Percentiles rank a stretch among this genome's conserved stretches.
These are phyloP conservation scores for Melinaea marsaeus DNA, from an alignment of 2,888 invertebrate genomes.

Conservation along the genomic window DNA sequence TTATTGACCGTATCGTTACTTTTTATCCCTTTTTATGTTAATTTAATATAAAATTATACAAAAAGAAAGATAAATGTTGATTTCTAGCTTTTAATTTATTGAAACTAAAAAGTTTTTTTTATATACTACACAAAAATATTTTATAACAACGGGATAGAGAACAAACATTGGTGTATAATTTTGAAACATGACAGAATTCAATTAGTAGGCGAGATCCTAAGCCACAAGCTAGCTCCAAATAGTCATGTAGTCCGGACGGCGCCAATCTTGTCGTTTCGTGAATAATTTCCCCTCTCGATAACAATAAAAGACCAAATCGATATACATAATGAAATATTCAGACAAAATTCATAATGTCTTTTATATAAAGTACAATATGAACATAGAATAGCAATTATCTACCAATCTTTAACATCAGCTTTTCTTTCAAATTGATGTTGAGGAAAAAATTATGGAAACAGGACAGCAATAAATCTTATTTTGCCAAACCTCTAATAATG, in stretches of 20 bases:
- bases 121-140: too few species aligned
- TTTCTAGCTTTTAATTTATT: too few species aligned
- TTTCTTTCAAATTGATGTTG: not conserved
- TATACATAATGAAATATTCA: constrained; percentile 21
- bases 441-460: too few species aligned
- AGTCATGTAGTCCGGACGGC: constrained; percentile 17
- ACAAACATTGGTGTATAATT: not conserved
- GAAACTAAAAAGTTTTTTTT: too few species aligned
- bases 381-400: not conserved
- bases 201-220: constrained; percentile 5
- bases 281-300: constrained; percentile 15
- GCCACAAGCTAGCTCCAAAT: constrained; percentile 9
- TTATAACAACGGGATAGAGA: too few species aligned
- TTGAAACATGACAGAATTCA: not conserved
- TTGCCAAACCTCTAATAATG: too few species aligned
- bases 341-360: constrained; percentile 1
- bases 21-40: too few species aligned
- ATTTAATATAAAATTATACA: too few species aligned
- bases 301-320: constrained; percentile 18
- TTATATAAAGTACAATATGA: not conserved
- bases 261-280: constrained; percentile 11
- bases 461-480: too few species aligned
- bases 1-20: too few species aligned
- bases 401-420: not conserved
- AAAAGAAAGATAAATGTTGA: too few species aligned